Conservation (phyloP, 2,113 vertebrate genomes). For the Cochlearius cochlearius region DNA sequence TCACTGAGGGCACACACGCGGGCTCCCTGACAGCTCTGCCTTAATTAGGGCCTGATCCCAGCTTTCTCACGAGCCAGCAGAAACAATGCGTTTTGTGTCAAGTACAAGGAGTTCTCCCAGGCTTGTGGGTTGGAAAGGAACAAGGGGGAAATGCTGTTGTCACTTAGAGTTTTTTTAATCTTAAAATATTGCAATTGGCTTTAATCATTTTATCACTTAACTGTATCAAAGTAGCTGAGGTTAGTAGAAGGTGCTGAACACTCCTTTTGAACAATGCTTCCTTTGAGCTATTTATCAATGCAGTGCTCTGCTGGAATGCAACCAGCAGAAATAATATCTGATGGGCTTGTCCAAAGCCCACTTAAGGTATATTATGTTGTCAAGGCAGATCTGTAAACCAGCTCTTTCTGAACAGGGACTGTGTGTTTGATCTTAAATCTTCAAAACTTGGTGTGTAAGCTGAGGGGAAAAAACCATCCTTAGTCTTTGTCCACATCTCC, state of each 20-base stretch:
- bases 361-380: neutral
- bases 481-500: neutral
- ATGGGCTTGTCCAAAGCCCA: neutral
- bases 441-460: neutral
- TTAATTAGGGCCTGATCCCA: neutral
- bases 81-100: neutral
- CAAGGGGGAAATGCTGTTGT: neutral
- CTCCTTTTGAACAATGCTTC: neutral
- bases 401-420: neutral
- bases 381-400: neutral
- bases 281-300: neutral
- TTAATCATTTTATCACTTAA: slow-evolving; percentile 5
- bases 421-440: neutral
- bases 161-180: neutral
- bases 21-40: neutral
- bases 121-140: neutral
- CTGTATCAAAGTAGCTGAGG: neutral
- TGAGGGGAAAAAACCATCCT: neutral
- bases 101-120: neutral
- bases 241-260: neutral
- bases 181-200: neutral
- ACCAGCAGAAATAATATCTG: neutral
- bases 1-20: neutral
- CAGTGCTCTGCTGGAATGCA: neutral
- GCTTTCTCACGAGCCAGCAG: neutral